Evolutionary conservation across 2,797 vertebrate species (phyloP).

Genomic region (Spheniscus humboldti): DNA sequence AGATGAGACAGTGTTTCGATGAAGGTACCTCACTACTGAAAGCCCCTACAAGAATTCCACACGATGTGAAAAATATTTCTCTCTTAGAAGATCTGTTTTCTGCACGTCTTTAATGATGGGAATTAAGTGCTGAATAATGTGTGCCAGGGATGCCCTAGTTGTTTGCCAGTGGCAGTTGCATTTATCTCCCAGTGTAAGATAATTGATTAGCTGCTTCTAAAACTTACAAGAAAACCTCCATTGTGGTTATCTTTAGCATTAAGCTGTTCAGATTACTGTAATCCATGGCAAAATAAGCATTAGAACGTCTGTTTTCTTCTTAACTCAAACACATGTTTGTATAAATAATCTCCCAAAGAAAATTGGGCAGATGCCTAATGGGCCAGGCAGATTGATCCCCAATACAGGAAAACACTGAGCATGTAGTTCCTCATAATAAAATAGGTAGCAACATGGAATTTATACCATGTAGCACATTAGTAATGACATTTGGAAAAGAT

Average conservation of each 20-base stretch:
- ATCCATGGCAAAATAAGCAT: background rate
- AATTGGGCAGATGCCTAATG: background rate
- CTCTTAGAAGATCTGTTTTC: background rate
- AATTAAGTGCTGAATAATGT: conserved; percentile 38
- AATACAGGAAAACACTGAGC: background rate
- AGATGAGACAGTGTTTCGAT: background rate
- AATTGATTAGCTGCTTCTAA: conserved; percentile 22
- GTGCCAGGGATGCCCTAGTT: conserved; percentile 13
- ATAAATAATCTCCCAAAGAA: background rate
- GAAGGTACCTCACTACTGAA: background rate
- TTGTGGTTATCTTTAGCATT: background rate
- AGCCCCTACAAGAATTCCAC: background rate
- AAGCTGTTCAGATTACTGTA: background rate
- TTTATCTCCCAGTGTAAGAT: conserved; percentile 8
- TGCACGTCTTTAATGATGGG: background rate
- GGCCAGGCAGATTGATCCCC: background rate
- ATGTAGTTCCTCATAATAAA: background rate
- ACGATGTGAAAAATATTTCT: background rate
- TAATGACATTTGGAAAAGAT: background rate
- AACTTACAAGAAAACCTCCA: background rate
- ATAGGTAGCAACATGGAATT: background rate
- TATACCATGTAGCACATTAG: background rate
- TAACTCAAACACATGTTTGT: background rate
- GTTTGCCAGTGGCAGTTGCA: background rate
- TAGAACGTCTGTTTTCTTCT: background rate